Percentiles rank a stretch among this genome's conserved stretches.
These are phyloP conservation scores for Ptilodon capucinus DNA, from an alignment of 2,888 invertebrate species.

Conservation along the genomic window DNA sequence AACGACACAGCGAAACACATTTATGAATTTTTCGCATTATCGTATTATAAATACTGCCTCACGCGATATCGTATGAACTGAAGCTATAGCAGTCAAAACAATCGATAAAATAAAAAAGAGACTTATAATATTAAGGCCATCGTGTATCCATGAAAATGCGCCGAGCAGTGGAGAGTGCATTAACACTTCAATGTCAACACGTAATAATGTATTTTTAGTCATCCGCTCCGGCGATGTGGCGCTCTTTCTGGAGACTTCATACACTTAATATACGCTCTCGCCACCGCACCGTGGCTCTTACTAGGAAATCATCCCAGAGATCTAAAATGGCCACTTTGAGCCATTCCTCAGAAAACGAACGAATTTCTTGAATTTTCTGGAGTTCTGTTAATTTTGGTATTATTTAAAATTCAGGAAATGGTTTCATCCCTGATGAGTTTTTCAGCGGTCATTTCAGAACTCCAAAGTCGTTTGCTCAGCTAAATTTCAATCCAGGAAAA, in stretches of 20 bases:
- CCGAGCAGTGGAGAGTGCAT: constrained; percentile 71
- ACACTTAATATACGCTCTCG: constrained; percentile 35
- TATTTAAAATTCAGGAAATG: too few relatives aligned
- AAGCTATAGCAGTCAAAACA: constrained; percentile 66
- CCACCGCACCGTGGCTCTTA: constrained; percentile 43
- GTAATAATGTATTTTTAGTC: constrained; percentile 78
- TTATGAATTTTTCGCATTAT: constrained; percentile 55
- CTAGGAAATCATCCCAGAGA: constrained; percentile 70
- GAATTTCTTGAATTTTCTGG: too few relatives aligned
- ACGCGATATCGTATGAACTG: constrained; percentile 50
- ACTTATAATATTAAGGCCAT: constrained; percentile 35
- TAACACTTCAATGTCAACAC: constrained; percentile 82
- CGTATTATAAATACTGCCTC: constrained; percentile 48
- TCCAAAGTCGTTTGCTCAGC: constrained; percentile 61
- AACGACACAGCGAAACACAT: constrained; percentile 54
- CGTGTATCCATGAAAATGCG: constrained; percentile 66
- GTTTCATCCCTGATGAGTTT: too few relatives aligned
- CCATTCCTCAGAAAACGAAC: too few relatives aligned
- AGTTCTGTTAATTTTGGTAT: too few relatives aligned
- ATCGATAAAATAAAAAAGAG: constrained; percentile 63
- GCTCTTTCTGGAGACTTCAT: constrained; percentile 59
- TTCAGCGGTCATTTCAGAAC: too few relatives aligned
- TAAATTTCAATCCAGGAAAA: constrained; percentile 19
- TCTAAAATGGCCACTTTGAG: too few relatives aligned
- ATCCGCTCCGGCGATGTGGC: constrained; percentile 58